phyloP scores from a whole-genome alignment of 2,113 vertebrate species.

The Pionites leucogaster region DNA sequence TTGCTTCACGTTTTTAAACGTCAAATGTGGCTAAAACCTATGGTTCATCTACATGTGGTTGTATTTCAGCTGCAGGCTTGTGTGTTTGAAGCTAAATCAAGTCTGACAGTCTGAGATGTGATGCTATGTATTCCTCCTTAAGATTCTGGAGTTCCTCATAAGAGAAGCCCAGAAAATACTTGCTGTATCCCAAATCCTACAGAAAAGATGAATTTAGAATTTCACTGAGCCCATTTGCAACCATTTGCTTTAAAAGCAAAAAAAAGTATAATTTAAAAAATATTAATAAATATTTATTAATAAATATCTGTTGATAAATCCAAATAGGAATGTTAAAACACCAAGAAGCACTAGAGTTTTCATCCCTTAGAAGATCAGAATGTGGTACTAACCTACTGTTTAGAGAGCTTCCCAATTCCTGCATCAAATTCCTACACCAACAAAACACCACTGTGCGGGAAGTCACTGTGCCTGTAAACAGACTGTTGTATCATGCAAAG shows the following conservation, averaged over 20 bases:
- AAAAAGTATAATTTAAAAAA: neutral
- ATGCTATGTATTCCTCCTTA: neutral
- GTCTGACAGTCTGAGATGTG: neutral
- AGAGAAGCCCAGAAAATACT: neutral
- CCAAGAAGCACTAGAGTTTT: neutral
- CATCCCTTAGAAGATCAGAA: neutral
- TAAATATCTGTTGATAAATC: neutral
- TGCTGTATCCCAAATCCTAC: neutral
- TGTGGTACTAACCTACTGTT: neutral
- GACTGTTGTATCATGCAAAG: neutral
- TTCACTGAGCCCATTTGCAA: neutral
- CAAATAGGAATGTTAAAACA: neutral
- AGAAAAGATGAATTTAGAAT: neutral
- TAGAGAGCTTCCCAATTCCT: neutral
- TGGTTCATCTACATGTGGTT: neutral
- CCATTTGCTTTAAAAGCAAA: neutral
- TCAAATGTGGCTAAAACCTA: neutral
- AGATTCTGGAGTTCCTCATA: neutral
- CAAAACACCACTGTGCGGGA: neutral
- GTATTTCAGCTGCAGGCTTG: neutral
- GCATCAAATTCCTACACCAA: neutral
- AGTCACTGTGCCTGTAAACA: neutral
- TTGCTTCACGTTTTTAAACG: neutral
- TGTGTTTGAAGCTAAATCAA: neutral
- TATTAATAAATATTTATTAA: neutral